Base-by-base conservation (phyloP, 2,113 vertebrate genomes). In the Dicerorhinus sumatrensis region DNA sequence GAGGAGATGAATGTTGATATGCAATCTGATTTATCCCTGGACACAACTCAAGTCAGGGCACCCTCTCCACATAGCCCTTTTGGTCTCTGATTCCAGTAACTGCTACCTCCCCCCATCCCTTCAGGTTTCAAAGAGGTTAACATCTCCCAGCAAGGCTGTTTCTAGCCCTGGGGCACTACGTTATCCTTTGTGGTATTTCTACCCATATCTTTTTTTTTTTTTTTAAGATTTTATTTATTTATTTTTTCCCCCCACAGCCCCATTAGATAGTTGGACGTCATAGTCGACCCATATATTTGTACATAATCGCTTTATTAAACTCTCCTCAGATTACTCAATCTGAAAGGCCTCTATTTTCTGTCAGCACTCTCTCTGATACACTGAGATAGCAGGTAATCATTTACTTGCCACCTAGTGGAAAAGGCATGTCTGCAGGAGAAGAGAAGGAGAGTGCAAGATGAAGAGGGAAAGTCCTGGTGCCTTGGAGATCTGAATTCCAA, bases 301-400 rank as follows among this genome's bases (percentile, higher is more conserved):
- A 69, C 42, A 69, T 62, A 54, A 42, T 54, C 6, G 92, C 76
- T 60, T 77, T 79, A 48, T 46, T 80, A 73, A 36, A 70, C 33
- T 46, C 8, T 91, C 18, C 46, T 89, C 48, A 54, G 25, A 54
- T 91, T 48, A 86, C 72, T 51, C 80, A 70, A 0, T 91, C 36
- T 42, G 69, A 96, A 83, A 92, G 51, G 31, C 62, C 27, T 67
- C 23, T 67, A n/a, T 87, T 96, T 96, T 75, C 95, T 94, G 9
- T 48, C 86, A 92, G 83, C 51, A 70, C 18, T 21, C 12, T 65
- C 92, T 62, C 17, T 48, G n/a, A 54, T 65, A 89, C 31, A 25
- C 23, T 62, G 69, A 94, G 36, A 72, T 70, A 33, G 46, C 51
- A 77, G 51, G 23, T 60, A 46, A 82, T 92, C 48, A 75, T 18